Conservation (phyloP, 2,888 invertebrate species). For the Melanotus villosus region DNA sequence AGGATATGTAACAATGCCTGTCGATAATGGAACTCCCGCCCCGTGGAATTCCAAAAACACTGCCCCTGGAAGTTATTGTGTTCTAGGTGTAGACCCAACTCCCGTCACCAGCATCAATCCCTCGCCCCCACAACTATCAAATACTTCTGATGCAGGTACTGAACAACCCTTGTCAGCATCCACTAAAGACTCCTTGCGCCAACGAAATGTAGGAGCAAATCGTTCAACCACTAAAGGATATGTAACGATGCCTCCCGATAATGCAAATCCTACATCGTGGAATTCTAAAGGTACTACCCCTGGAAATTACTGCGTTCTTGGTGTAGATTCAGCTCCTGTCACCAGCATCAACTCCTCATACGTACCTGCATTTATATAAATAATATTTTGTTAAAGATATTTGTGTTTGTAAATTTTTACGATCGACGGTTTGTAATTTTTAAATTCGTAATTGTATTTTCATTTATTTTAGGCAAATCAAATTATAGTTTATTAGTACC, state of each 20-base stretch:
- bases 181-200: no score
- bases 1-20: conserved; percentile 56
- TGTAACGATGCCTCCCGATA: conserved; percentile 55
- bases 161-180: no score
- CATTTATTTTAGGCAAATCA: conserved; percentile 19
- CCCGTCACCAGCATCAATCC: conserved; percentile 45
- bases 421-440: background rate
- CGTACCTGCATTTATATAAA: conserved; percentile 43
- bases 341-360: conserved; percentile 52
- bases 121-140: no score
- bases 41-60: conserved; percentile 34
- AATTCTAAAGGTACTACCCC: conserved; percentile 38
- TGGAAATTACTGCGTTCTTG: conserved; percentile 60
- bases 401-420: background rate
- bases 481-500: conserved; percentile 31
- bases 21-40: conserved; percentile 35
- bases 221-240: conserved; percentile 54
- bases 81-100: conserved; percentile 57
- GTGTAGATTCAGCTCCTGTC: conserved; percentile 52
- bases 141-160: no score
- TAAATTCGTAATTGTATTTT: conserved; percentile 1
- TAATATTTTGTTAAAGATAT: background rate
- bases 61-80: conserved; percentile 57
- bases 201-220: conserved; percentile 24
- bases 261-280: conserved; percentile 21